Base-by-base conservation (phyloP, 2,797 vertebrate genomes). In the Danio kyathit region DNA sequence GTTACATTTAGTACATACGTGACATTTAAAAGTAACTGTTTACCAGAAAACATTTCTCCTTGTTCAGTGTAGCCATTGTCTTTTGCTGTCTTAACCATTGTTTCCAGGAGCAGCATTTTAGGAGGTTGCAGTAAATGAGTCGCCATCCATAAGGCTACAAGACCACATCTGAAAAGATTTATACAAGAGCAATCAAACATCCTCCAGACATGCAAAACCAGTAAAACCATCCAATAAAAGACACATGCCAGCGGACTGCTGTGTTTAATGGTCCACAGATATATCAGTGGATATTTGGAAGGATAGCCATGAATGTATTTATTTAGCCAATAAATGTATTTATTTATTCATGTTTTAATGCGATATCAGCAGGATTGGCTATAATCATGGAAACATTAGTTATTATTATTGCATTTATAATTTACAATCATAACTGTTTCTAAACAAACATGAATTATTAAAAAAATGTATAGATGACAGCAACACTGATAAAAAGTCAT, bases 31-130 rank as follows among this genome's bases (percentile, higher is more conserved):
- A 80, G 8, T 80, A 52, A 57, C 13, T 40, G 44, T 17, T n/a
- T 86, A 98, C 97, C 97, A 69, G 96, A 98, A 89, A 98, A 98
- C 95, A 98, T 96, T 90, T 98, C 97, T 14, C 97, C 97, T 79
- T 96, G 96, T 1, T 89, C 93, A 0, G 96, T 96, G 89, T 95
- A 97, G 64, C 94, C 95, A 61, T 90, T 91, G 11, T 88, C 89
- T 78, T 89, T 3, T 0, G 97, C 96, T 1, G 89, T 90, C 74
- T 90, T 89, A 76, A 94, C 76, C 2, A 97, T 88, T 1, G 64
- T 89, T 63, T 95, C 93, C 91, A 97, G 89, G 40, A 91, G 80
- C 16, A 93, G 1, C 0, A 70, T 77, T 3, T 72, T 77, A 8
- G 75, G 80, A 0, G 91, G 89, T 16, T 87, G 84, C 40, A 91